phyloP scores from a whole-genome alignment of 2,888 invertebrate genomes.

The Perizoma flavofasciatum region DNA sequence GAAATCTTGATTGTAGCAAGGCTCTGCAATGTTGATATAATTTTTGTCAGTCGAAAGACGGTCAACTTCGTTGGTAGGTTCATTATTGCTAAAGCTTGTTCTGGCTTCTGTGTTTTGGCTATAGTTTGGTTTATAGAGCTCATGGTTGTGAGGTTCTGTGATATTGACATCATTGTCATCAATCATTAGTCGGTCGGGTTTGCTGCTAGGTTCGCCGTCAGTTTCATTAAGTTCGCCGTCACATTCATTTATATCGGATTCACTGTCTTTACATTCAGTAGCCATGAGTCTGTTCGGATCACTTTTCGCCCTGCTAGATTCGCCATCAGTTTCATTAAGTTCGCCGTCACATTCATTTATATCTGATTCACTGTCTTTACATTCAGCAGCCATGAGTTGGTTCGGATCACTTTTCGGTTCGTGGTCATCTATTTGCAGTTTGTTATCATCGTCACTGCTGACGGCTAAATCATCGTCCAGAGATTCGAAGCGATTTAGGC shows the following conservation, averaged over 20 bases:
- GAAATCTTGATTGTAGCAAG: too few relatives aligned
- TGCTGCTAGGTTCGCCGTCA: conserved; percentile 3
- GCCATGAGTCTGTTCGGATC: background rate
- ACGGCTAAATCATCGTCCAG: conserved; percentile 25
- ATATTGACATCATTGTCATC: background rate
- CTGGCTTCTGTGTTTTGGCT: too few relatives aligned
- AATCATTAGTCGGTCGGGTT: background rate
- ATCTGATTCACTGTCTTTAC: background rate
- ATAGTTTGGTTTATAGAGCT: too few relatives aligned
- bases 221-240: too few relatives aligned
- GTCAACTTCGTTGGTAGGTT: too few relatives aligned
- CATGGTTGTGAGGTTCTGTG: background rate
- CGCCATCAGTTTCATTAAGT: too few relatives aligned
- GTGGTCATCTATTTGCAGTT: conserved; percentile 51
- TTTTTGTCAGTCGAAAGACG: too few relatives aligned
- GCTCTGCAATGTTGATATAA: too few relatives aligned
- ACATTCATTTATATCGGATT: background rate
- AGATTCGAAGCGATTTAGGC: background rate
- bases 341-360: background rate
- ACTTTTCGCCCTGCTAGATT: conserved; percentile 3
- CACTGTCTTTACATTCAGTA: background rate
- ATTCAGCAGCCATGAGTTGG: background rate
- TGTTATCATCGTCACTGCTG: conserved; percentile 47
- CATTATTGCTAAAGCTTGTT: too few relatives aligned
- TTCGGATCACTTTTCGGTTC: conserved; percentile 1